Conservation (phyloP, 2,888 invertebrate genomes). For the Heliconius ismenius region DNA sequence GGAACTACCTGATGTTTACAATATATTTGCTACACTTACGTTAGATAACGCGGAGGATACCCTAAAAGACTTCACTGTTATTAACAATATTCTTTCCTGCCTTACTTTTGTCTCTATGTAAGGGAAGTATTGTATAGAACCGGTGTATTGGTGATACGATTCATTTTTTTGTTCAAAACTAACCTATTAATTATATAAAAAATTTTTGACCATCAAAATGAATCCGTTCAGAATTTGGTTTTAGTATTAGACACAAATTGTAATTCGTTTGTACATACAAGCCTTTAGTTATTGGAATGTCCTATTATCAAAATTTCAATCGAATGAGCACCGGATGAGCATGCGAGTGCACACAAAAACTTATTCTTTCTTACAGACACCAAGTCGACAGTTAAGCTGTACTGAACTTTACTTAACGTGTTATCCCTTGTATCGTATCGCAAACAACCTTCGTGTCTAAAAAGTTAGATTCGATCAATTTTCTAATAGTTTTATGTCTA, state of each 20-base stretch:
- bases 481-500: conserved; percentile 13
- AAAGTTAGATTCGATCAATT: conserved; percentile 16
- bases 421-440: conserved; percentile 25
- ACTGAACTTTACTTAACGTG: conserved; percentile 22
- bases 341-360: conserved; percentile 65
- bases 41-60: conserved; percentile 27
- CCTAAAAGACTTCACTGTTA: conserved; percentile 22
- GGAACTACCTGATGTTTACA: conserved; percentile 34
- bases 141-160: conserved; percentile 45
- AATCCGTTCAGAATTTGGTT: conserved; percentile 28
- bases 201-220: conserved; percentile 31
- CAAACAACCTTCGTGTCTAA: conserved; percentile 20
- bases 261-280: conserved; percentile 62
- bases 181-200: conserved; percentile 32
- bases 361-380: conserved; percentile 21
- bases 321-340: conserved; percentile 67
- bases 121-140: conserved; percentile 41
- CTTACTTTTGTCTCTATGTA: conserved; percentile 37
- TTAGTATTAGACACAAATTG: conserved; percentile 31
- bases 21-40: conserved; percentile 34
- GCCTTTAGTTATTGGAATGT: conserved; percentile 46
- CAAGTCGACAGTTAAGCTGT: background rate
- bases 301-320: conserved; percentile 44
- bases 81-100: conserved; percentile 42
- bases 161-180: conserved; percentile 42